A percentile compares a stretch with the other conserved stretches of the same genome.
Evolutionary conservation across 2,797 vertebrate species (phyloP).

Genomic region (Micropoecilia bifurca): DNA sequence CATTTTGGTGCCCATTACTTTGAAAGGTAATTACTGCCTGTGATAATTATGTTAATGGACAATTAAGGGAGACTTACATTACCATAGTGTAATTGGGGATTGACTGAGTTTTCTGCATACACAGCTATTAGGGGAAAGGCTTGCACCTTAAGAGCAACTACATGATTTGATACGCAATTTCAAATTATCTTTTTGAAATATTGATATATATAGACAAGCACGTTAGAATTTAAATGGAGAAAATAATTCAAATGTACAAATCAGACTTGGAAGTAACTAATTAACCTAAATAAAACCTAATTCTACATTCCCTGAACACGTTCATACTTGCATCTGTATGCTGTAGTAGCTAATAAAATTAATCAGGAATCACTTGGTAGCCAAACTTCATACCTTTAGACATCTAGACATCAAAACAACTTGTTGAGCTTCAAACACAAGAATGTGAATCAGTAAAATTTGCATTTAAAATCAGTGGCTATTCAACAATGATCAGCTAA

Average conservation of each 20-base stretch:
- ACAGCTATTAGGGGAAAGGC: slow-evolving; percentile 57
- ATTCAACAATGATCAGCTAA: background rate
- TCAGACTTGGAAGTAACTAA: background rate
- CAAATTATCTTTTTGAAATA: slow-evolving; percentile 57
- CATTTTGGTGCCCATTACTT: slow-evolving; percentile 71
- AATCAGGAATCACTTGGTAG: background rate
- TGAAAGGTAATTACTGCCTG: slow-evolving; percentile 67
- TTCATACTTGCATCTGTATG: background rate
- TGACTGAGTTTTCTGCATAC: slow-evolving; percentile 49
- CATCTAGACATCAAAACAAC: background rate
- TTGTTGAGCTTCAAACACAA: background rate
- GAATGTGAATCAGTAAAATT: background rate
- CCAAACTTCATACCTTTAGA: background rate
- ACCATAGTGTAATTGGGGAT: slow-evolving; percentile 68
- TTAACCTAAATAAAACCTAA: background rate
- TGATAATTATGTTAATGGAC: slow-evolving; percentile 75
- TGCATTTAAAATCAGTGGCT: background rate
- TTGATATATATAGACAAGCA: slow-evolving; percentile 29
- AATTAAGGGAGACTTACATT: slow-evolving; percentile 66
- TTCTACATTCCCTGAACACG: background rate
- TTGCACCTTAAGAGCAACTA: slow-evolving; percentile 41
- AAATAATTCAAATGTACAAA: background rate
- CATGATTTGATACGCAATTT: slow-evolving; percentile 44
- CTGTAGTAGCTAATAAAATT: background rate
- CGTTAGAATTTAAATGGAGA: background rate